A percentile compares a stretch with the other conserved stretches of the same genome.
These are phyloP conservation scores for Lamellibrachia columna DNA, from an alignment of 2,888 invertebrate species.

Conservation along the genomic window DNA sequence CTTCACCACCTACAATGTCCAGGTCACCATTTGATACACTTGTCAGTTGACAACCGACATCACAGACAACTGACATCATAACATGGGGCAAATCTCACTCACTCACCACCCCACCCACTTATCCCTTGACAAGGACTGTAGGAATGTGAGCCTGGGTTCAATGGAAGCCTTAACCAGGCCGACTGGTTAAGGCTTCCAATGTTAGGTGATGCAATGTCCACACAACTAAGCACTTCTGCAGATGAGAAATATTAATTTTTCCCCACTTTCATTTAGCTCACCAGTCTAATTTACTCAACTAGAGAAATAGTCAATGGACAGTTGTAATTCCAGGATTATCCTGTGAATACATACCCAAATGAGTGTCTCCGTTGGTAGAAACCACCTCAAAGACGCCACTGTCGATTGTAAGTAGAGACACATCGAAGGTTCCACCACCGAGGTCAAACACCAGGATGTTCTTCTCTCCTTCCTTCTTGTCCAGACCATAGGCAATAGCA, in stretches of 20 bases:
- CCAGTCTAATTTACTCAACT: too few relatives aligned
- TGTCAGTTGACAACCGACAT: not conserved
- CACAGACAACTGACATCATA: not conserved
- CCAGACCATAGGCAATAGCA: constrained; percentile 95
- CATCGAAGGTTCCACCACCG: constrained; percentile 99
- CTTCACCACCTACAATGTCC: constrained; percentile 82
- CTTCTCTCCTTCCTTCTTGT: constrained; percentile 96
- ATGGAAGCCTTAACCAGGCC: too few relatives aligned
- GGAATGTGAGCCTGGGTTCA: too few relatives aligned
- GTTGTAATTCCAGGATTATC: not conserved
- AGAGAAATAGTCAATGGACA: too few relatives aligned
- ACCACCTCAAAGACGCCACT: constrained; percentile 94
- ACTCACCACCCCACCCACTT: too few relatives aligned
- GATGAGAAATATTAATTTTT: too few relatives aligned
- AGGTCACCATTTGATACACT: not conserved
- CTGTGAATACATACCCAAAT: constrained; percentile 74
- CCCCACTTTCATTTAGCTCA: too few relatives aligned
- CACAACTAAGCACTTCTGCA: too few relatives aligned
- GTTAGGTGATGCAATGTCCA: too few relatives aligned
- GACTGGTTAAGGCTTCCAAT: too few relatives aligned
- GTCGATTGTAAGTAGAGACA: constrained; percentile 96
- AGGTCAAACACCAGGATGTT: constrained; percentile 98
- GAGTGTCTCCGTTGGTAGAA: constrained; percentile 94
- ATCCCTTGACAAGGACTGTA: too few relatives aligned
- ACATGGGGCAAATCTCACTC: too few relatives aligned